Evolutionary conservation across 2,888 invertebrate species (phyloP).

Genomic region (Harpalus rufipes): DNA sequence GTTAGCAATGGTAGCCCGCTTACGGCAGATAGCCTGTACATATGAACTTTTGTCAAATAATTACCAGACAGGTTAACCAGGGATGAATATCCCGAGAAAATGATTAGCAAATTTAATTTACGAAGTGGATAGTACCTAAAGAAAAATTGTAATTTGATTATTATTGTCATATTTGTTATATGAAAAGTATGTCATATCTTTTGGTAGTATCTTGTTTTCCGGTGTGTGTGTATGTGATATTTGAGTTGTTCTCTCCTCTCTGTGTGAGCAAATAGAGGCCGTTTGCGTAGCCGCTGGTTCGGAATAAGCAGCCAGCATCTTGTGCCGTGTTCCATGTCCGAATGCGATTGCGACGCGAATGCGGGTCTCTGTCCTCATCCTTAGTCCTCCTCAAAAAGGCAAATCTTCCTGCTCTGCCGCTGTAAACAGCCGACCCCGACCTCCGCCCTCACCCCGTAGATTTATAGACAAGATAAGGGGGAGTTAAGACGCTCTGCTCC

Average conservation of each 20-base stretch:
- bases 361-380: slow-evolving; percentile 29
- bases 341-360: slow-evolving; percentile 4
- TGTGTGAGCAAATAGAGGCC: slow-evolving; percentile 19
- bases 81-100: no score
- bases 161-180: no score
- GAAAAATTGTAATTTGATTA: no score
- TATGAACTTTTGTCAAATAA: no score
- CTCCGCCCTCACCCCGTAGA: slow-evolving; percentile 55
- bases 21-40: no score
- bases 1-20: no score
- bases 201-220: neutral
- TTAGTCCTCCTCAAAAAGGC: neutral
- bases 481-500: slow-evolving; percentile 71
- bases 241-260: neutral
- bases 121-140: no score
- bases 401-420: neutral
- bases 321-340: slow-evolving; percentile 6
- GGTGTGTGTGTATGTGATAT: neutral
- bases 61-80: no score
- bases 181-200: neutral
- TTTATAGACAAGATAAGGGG: slow-evolving; percentile 72
- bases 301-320: slow-evolving; percentile 59
- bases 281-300: slow-evolving; percentile 19
- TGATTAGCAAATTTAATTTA: no score
- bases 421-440: neutral